phyloP scores from a whole-genome alignment of 2,797 vertebrate genomes.

The Melanotaenia nigrans region DNA sequence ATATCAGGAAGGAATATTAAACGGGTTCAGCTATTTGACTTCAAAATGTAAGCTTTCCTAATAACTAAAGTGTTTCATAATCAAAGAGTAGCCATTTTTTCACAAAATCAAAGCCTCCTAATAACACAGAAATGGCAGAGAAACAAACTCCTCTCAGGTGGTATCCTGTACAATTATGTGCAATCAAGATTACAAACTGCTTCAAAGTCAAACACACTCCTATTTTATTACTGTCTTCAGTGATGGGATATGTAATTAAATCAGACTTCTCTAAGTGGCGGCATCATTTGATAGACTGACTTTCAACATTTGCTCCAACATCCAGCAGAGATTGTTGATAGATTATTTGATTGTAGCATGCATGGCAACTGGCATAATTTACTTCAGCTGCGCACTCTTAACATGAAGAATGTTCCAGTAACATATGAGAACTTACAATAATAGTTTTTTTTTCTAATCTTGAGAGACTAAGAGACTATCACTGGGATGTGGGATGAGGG shows the following conservation, averaged over 20 bases:
- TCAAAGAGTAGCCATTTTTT: constrained; percentile 68
- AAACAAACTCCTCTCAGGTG: constrained; percentile 69
- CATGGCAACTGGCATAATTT: constrained; percentile 72
- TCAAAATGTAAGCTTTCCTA: constrained; percentile 44
- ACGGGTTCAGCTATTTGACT: constrained; percentile 28
- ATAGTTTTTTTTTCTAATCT: constrained; percentile 73
- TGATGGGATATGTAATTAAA: constrained; percentile 69
- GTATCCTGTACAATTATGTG: constrained; percentile 79
- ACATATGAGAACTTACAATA: constrained; percentile 72
- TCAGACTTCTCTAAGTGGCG: constrained; percentile 62
- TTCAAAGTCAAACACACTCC: constrained; percentile 70
- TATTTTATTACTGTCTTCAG: constrained; percentile 63
- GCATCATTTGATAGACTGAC: constrained; percentile 60
- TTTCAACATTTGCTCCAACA: constrained; percentile 64
- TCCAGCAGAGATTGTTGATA: constrained; percentile 63
- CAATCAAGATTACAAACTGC: constrained; percentile 78
- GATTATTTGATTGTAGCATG: constrained; percentile 63
- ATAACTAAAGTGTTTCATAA: constrained; percentile 65
- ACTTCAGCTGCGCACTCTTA: constrained; percentile 59
- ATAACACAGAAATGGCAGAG: constrained; percentile 64
- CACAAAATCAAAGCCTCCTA: constrained; percentile 71
- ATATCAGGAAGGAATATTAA: constrained; percentile 38
- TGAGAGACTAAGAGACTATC: constrained; percentile 74
- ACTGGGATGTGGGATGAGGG: constrained; percentile 71
- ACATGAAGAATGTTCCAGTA: constrained; percentile 69